A percentile compares a stretch with the other conserved stretches of the same genome.
phyloP scores from a whole-genome alignment of 2,888 invertebrate species.

The Leptinotarsa rubiginosa region DNA sequence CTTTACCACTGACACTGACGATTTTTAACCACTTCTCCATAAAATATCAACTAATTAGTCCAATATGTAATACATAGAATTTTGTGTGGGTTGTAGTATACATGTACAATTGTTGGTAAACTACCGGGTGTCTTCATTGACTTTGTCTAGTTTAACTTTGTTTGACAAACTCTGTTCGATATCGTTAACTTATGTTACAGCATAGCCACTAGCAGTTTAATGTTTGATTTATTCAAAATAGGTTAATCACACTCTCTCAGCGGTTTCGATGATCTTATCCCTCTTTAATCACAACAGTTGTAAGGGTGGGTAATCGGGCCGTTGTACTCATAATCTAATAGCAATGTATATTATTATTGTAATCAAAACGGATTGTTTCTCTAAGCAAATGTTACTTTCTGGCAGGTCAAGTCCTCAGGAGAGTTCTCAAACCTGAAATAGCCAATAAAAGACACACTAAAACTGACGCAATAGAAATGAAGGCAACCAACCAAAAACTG shows the following conservation, averaged over 20 bases:
- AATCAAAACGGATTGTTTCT: conserved; percentile 30
- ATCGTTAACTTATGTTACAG: conserved; percentile 61
- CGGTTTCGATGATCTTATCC: conserved; percentile 38
- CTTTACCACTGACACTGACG: conserved; percentile 67
- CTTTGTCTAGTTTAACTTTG: conserved; percentile 55
- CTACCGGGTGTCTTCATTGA: conserved; percentile 65
- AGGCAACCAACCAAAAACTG: conserved; percentile 75
- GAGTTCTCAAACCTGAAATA: conserved; percentile 82
- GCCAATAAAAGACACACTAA: conserved; percentile 75
- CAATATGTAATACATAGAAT: conserved; percentile 69
- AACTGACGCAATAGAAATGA: conserved; percentile 85
- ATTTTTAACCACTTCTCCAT: conserved; percentile 67
- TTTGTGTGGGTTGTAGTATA: conserved; percentile 72
- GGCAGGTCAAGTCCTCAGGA: conserved; percentile 61
- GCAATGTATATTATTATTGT: conserved; percentile 8
- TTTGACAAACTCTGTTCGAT: conserved; percentile 59
- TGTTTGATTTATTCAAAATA: conserved; percentile 18
- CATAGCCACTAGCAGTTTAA: conserved; percentile 32
- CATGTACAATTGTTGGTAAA: conserved; percentile 70
- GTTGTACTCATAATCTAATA: conserved; percentile 27
- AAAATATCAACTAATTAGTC: conserved; percentile 68
- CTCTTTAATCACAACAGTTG: conserved; percentile 39
- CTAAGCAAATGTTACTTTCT: conserved; percentile 48
- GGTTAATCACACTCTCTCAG: conserved; percentile 45
- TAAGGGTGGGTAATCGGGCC: conserved; percentile 38